A percentile compares a stretch with the other conserved stretches of the same genome.
Evolutionary conservation across 37 sponge, comb jelly and placozoan species (phyloP).

Genomic region (Haliclona indistincta): DNA sequence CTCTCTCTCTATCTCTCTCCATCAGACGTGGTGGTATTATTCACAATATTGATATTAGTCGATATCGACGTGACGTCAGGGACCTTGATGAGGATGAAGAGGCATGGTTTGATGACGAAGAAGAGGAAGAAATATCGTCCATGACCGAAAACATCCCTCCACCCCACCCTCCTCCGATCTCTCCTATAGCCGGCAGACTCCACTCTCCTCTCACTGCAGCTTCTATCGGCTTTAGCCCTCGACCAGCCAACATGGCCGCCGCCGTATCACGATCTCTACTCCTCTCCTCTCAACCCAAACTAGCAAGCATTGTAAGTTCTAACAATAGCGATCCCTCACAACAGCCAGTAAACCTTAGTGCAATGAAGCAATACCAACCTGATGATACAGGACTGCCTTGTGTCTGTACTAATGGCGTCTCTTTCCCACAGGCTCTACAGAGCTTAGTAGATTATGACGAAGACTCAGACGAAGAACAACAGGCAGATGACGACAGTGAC

Average conservation of each 20-base stretch:
- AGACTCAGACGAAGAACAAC: constrained; percentile 72
- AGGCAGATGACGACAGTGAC: background rate
- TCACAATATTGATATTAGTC: background rate
- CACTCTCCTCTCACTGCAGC: background rate
- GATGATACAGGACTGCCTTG: too few relatives aligned
- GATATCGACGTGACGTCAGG: constrained; percentile 82
- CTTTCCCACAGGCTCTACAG: constrained; percentile 28
- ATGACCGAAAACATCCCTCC: background rate
- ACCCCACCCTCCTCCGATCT: background rate
- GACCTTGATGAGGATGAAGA: constrained; percentile 92
- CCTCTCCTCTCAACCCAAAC: too few relatives aligned
- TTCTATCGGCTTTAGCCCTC: constrained; percentile 38
- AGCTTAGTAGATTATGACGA: constrained; percentile 84
- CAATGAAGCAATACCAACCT: too few relatives aligned
- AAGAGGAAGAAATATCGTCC: constrained; percentile 44
- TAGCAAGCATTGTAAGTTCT: background rate
- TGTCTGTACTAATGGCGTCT: too few relatives aligned
- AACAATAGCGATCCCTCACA: background rate
- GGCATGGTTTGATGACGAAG: constrained; percentile 91
- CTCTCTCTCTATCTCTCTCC: too few relatives aligned
- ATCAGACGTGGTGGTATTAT: constrained; percentile 9
- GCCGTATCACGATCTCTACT: too few relatives aligned
- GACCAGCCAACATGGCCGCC: too few relatives aligned
- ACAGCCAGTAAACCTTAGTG: background rate
- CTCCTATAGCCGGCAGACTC: background rate